Base-by-base conservation (phyloP, 2,797 vertebrate species). In the Lemur catta region DNA sequence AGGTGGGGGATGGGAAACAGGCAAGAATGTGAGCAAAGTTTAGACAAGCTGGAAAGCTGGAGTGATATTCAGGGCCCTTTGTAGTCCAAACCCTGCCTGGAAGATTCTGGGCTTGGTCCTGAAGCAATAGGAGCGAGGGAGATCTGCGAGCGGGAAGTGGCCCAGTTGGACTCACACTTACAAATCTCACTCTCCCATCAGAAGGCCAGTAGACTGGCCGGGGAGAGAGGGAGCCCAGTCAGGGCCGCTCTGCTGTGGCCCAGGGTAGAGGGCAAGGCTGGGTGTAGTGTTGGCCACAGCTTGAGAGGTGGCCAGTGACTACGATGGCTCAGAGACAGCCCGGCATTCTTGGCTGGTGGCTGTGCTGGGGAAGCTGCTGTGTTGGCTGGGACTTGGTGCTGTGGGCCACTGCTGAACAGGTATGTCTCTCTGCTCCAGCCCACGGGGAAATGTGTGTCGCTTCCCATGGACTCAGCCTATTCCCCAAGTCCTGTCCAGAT, bases 361-460 rank as follows among this genome's bases (percentile, higher is more conserved):
- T 26, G 13, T 38, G 24, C 52, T 15, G 46, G 67, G 65, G 15
- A 30, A 35, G 8, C 11, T 38, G 13, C 22, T 20, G 38, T 13
- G 2, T 13, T 8, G 18, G 10, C 14, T n/a, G 30, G 74, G 55
- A 33, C 15, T 4, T 87, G 63, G 6, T 17, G 22, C 41, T 4
- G 1, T 38, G 84, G 80, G 61, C 30, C 35, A 1, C 3, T 1
- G 38, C 2, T 52, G 20, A 93, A 65, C 33, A 10, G 26, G 6
- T 46, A 2, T 91, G 84, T 82, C 71, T 93, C 14, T 97, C 26
- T 33, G 6, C 57, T 91, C 18, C 26, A 98, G 97, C 91, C 48
- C 63, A 10, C 1, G 7, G 87, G 7, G 96, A 97, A 33, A 2
- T 84, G 8, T 98, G 97, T 41, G 11, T 38, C 61, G 10, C 33